A percentile compares a stretch with the other conserved stretches of the same genome.
Conservation (phyloP, 2,113 vertebrate species). For the Ciconia maguari region DNA sequence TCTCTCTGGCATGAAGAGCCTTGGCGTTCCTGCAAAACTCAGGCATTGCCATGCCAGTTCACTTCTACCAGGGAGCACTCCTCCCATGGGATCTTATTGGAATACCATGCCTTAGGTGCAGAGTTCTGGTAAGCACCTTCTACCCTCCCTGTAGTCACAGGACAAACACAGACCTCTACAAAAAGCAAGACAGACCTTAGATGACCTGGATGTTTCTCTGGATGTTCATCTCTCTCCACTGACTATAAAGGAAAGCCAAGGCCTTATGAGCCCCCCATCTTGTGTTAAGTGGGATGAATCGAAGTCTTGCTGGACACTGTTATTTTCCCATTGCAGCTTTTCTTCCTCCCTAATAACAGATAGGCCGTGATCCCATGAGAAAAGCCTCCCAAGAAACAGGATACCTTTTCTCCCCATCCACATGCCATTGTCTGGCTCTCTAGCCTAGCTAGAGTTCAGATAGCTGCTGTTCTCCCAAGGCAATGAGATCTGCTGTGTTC, state of each 20-base stretch:
- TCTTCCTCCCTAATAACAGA: background rate
- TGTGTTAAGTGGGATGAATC: background rate
- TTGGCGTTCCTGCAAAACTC: background rate
- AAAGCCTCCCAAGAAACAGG: background rate
- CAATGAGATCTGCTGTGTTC: background rate
- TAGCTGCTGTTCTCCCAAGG: background rate
- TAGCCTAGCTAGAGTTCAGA: background rate
- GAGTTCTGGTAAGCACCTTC: background rate
- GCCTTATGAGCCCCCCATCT: background rate
- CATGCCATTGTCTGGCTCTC: background rate
- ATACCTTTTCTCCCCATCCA: background rate
- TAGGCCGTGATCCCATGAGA: background rate
- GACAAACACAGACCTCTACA: background rate
- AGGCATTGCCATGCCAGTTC: background rate
- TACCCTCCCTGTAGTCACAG: background rate
- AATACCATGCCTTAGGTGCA: background rate
- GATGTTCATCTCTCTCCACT: background rate
- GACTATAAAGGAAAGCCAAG: background rate
- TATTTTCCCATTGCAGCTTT: background rate
- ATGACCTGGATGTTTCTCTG: background rate
- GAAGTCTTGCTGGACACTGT: background rate
- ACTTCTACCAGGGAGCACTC: background rate
- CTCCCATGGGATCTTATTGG: background rate
- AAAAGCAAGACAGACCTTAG: background rate
- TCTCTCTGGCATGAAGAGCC: background rate